Conservation (phyloP, 2,888 invertebrate species). For the Ochlodes sylvanus region DNA sequence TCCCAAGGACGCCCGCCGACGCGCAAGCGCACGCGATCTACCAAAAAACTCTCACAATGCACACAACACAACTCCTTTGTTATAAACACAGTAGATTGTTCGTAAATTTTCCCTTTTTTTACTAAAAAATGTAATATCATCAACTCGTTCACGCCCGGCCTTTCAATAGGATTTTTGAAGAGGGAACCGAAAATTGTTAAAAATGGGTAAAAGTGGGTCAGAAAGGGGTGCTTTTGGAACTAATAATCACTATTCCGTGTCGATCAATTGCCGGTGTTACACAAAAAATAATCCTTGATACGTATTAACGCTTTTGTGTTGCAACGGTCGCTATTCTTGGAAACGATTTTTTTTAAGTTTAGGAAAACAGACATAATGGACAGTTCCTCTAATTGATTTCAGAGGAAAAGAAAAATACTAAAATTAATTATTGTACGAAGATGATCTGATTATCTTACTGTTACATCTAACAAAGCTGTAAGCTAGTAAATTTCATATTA, state of each 20-base stretch:
- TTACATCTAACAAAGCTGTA: too few species aligned
- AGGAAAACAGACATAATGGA: neutral
- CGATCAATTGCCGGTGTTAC: constrained; percentile 84
- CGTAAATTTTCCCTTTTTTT: constrained; percentile 77
- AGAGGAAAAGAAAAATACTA: too few species aligned
- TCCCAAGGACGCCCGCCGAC: constrained; percentile 81
- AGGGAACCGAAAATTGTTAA: constrained; percentile 79
- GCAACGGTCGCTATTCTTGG: constrained; percentile 21
- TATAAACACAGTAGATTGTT: constrained; percentile 83
- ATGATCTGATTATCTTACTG: too few species aligned
- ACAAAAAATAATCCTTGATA: constrained; percentile 54
- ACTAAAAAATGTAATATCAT: constrained; percentile 83
- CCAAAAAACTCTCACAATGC: constrained; percentile 80
- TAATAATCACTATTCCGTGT: constrained; percentile 81
- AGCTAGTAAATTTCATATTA: too few species aligned
- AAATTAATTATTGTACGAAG: too few species aligned
- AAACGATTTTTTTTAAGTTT: neutral
- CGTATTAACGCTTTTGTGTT: constrained; percentile 25
- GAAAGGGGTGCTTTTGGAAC: constrained; percentile 84
- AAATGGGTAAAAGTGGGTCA: constrained; percentile 85
- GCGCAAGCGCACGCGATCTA: constrained; percentile 83
- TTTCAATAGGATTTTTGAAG: constrained; percentile 81
- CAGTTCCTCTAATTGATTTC: too few species aligned
- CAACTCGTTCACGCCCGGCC: constrained; percentile 85
- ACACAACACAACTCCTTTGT: constrained; percentile 80